These are phyloP conservation scores for Cylindroiulus punctatus DNA, from an alignment of 2,888 invertebrate genomes.

Conservation along the genomic window DNA sequence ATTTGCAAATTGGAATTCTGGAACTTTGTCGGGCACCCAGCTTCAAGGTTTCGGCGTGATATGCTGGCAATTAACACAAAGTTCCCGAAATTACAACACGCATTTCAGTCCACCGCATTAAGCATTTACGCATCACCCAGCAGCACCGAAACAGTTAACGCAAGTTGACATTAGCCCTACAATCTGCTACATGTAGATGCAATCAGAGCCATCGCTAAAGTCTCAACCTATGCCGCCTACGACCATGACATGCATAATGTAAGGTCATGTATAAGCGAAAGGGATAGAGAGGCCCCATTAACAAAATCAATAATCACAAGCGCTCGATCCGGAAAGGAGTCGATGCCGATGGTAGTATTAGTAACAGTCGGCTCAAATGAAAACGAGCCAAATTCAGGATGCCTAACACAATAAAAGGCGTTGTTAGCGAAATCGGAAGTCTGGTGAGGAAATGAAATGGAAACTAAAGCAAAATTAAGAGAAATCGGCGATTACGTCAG, in stretches of 20 bases:
- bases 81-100: not conserved
- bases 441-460: not conserved
- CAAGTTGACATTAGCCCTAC: not conserved
- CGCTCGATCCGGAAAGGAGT: not conserved
- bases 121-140: not conserved
- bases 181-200: not conserved
- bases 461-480: not conserved
- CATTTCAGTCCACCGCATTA: not conserved
- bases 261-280: not conserved
- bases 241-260: constrained; percentile 12
- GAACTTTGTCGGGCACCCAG: not conserved
- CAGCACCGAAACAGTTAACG: not conserved
- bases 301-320: not conserved
- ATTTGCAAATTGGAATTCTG: no score
- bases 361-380: not conserved
- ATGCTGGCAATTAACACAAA: not conserved
- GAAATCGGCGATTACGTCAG: not conserved
- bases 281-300: not conserved
- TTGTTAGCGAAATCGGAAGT: not conserved
- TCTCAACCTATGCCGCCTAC: not conserved
- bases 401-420: not conserved
- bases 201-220: not conserved
- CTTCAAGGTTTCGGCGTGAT: not conserved
- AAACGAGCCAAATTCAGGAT: not conserved
- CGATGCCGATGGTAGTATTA: not conserved